These are phyloP conservation scores for Bombus cullumanus DNA, from an alignment of 1,140 invertebrate genomes.

Conservation along the genomic window DNA sequence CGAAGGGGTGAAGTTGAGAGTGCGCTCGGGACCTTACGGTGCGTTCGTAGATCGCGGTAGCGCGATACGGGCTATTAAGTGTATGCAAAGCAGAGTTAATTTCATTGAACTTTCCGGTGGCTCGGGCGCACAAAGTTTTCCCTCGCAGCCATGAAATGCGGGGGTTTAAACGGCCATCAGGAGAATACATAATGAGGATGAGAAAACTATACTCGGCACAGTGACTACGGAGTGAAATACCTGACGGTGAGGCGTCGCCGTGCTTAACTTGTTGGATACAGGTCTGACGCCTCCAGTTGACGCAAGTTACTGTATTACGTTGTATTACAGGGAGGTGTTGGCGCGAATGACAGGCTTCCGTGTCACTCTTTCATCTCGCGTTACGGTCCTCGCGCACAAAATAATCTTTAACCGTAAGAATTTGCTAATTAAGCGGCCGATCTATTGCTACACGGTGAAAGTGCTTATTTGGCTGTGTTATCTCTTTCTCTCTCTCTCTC, in stretches of 20 bases:
- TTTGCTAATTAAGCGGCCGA: constrained; percentile 8
- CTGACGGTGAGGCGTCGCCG: constrained; percentile 46
- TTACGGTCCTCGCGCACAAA: not conserved
- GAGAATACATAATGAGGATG: constrained; percentile 75
- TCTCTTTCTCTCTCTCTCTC: too few species aligned
- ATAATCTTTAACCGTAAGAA: not conserved
- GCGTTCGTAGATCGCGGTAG: constrained; percentile 51
- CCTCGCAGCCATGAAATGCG: constrained; percentile 68
- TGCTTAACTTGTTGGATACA: constrained; percentile 38
- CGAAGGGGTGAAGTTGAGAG: not conserved
- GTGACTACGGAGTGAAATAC: constrained; percentile 58
- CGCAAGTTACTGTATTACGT: constrained; percentile 21
- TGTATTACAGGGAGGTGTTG: constrained; percentile 5
- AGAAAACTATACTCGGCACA: constrained; percentile 59
- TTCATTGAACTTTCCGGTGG: constrained; percentile 76
- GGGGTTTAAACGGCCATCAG: constrained; percentile 65
- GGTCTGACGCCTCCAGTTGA: constrained; percentile 4
- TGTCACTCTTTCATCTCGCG: not conserved
- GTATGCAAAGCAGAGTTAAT: constrained; percentile 79
- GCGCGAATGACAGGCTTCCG: constrained; percentile 23
- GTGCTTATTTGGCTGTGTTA: not conserved
- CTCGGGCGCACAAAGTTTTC: constrained; percentile 69
- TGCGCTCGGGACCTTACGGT: constrained; percentile 20
- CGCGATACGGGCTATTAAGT: constrained; percentile 73
- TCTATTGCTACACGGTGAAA: too few species aligned